These are phyloP conservation scores for Idaea straminata DNA, from an alignment of 2,888 invertebrate genomes.

Conservation along the genomic window DNA sequence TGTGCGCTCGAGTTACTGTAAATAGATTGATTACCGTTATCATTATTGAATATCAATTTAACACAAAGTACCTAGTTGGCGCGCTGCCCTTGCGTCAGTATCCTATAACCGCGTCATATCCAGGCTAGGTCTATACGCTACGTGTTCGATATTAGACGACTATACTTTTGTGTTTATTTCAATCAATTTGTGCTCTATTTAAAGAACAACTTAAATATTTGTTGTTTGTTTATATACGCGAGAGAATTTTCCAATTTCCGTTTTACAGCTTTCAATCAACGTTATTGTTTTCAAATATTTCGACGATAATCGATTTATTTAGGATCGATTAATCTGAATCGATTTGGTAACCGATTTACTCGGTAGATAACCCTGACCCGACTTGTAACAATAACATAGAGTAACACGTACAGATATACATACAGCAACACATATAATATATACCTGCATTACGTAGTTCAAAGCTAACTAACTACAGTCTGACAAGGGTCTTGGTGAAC, in stretches of 20 bases:
- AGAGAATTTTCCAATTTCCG: neutral
- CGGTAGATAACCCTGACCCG: neutral
- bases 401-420: neutral
- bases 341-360: neutral
- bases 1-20: neutral
- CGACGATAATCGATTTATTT: neutral
- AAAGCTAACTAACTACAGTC: neutral
- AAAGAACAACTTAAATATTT: too few species aligned
- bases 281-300: neutral
- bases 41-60: neutral
- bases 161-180: too few species aligned
- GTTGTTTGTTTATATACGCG: neutral
- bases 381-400: neutral
- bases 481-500: neutral
- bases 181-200: too few species aligned
- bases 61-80: neutral
- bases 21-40: neutral
- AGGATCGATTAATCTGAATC: neutral
- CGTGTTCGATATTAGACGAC: too few species aligned
- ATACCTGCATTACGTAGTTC: neutral
- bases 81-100: neutral
- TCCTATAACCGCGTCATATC: neutral
- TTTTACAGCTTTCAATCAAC: neutral
- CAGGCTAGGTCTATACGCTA: too few species aligned
- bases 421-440: neutral